Conservation (phyloP, 2,113 vertebrate species). For the Sinocyclocheilus anophthalmus region DNA sequence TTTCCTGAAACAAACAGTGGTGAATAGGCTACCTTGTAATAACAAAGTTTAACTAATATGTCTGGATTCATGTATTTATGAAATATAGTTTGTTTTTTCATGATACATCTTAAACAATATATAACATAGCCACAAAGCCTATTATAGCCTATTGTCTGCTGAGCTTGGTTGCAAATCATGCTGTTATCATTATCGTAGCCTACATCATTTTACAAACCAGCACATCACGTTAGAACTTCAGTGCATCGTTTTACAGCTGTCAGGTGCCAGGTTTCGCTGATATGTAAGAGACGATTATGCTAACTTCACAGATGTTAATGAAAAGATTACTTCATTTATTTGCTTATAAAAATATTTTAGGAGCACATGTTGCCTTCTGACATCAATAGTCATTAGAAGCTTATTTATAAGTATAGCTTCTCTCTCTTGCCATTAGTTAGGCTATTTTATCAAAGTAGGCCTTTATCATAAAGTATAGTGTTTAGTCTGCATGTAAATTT, state of each 20-base stretch:
- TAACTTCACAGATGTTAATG: background rate
- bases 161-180: background rate
- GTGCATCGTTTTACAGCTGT: background rate
- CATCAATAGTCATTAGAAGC: background rate
- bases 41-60: background rate
- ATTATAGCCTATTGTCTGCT: too few species aligned
- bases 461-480: too few species aligned
- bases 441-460: background rate
- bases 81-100: background rate
- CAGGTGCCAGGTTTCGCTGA: background rate
- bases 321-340: background rate
- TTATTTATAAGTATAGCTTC: background rate
- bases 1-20: constrained; percentile 70
- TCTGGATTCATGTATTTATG: background rate
- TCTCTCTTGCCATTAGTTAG: background rate
- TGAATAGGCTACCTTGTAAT: background rate
- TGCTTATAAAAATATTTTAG: background rate
- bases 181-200: background rate
- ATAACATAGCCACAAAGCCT: background rate
- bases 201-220: background rate
- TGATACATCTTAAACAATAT: background rate
- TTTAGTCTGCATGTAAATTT: background rate
- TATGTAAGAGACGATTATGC: background rate
- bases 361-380: background rate
- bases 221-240: background rate